These are phyloP conservation scores for Acipenser ruthenus DNA, from an alignment of 2,797 vertebrate genomes.

Conservation along the genomic window DNA sequence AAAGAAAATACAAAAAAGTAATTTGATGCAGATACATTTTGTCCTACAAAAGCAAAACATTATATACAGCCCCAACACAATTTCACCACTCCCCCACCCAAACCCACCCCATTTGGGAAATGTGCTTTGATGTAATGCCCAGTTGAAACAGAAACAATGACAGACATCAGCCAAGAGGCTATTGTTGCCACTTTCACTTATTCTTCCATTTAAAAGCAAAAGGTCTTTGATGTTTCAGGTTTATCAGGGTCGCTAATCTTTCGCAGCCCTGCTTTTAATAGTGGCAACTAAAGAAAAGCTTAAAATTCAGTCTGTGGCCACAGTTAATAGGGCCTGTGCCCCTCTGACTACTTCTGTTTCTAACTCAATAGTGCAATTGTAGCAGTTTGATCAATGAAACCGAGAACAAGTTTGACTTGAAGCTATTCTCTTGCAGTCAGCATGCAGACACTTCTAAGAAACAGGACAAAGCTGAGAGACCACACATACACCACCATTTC, in stretches of 20 bases:
- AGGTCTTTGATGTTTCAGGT: constrained; percentile 51
- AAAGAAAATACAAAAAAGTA: no score
- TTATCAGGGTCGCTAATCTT: constrained; percentile 50
- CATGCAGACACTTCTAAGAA: constrained; percentile 46
- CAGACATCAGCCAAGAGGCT: constrained; percentile 28
- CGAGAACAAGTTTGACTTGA: constrained; percentile 15
- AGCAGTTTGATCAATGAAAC: background rate
- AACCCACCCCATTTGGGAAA: background rate
- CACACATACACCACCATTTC: no score
- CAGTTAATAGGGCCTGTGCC: constrained; percentile 17
- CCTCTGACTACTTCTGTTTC: constrained; percentile 40
- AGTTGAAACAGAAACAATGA: constrained; percentile 28
- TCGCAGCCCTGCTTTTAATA: constrained; percentile 35
- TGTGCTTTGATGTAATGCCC: constrained; percentile 42
- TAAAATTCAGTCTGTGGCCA: constrained; percentile 19
- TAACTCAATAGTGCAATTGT: constrained; percentile 44
- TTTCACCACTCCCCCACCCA: no score
- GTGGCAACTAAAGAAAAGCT: constrained; percentile 35
- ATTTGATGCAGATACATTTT: no score
- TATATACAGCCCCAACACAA: no score
- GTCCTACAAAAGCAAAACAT: no score
- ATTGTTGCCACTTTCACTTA: constrained; percentile 40
- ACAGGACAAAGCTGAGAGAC: constrained; percentile 14
- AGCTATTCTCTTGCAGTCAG: constrained; percentile 41
- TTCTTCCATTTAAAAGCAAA: constrained; percentile 38